Conservation (phyloP, 2,888 invertebrate species). For the Xestia sexstrigata region DNA sequence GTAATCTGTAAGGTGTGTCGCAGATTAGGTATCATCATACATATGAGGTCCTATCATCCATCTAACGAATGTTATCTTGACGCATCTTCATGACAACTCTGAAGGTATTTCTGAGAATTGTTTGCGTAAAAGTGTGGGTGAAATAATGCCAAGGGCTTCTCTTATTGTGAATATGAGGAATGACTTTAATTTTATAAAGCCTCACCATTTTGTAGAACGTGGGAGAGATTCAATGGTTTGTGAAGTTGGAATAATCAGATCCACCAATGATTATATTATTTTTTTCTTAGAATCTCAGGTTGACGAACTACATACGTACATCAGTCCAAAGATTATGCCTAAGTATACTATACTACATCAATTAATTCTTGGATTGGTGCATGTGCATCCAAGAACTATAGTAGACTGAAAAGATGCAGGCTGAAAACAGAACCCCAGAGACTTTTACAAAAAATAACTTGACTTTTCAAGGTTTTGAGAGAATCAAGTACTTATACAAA, state of each 20-base stretch:
- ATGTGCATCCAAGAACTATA: background rate
- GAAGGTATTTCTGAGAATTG: slow-evolving; percentile 68
- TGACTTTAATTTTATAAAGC: slow-evolving; percentile 33
- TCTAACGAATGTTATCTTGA: slow-evolving; percentile 68
- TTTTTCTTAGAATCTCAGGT: background rate
- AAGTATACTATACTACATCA: too few relatives aligned
- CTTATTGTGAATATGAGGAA: slow-evolving; percentile 42
- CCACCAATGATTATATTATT: background rate
- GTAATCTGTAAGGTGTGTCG: slow-evolving; percentile 74
- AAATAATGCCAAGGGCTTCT: slow-evolving; percentile 55
- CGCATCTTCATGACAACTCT: slow-evolving; percentile 69
- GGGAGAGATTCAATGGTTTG: slow-evolving; percentile 20
- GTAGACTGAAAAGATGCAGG: background rate
- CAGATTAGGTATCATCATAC: slow-evolving; percentile 66
- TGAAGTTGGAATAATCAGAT: slow-evolving; percentile 2
- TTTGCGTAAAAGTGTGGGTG: slow-evolving; percentile 58
- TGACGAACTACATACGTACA: too few relatives aligned
- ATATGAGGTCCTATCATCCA: slow-evolving; percentile 62
- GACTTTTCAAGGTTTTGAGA: background rate
- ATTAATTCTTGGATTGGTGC: background rate
- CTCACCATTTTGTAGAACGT: slow-evolving; percentile 30
- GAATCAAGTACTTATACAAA: background rate
- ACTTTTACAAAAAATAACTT: background rate
- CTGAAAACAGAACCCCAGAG: background rate
- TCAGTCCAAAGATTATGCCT: background rate